phyloP scores from a whole-genome alignment of 2,888 invertebrate species.

The Hypomecis atomaria region DNA sequence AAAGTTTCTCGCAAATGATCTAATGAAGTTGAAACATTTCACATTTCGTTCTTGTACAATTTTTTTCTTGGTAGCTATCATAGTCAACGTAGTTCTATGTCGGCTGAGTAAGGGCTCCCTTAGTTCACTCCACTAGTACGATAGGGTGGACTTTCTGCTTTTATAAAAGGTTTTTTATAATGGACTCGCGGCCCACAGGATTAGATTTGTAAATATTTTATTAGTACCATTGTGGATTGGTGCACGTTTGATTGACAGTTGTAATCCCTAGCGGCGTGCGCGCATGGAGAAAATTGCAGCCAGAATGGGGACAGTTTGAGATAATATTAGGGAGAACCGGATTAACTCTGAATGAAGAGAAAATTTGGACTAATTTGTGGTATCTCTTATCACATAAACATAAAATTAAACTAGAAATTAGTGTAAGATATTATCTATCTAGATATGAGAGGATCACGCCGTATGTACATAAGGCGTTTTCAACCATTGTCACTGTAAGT shows the following conservation, averaged over 20 bases:
- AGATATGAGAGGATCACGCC: too few relatives aligned
- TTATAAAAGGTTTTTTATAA: constrained; percentile 73
- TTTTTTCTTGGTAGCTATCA: too few relatives aligned
- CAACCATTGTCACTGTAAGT: too few relatives aligned
- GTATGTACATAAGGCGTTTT: too few relatives aligned
- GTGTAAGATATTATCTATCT: too few relatives aligned
- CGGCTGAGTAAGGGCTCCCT: too few relatives aligned
- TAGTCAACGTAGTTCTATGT: too few relatives aligned
- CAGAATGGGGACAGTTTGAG: constrained; percentile 37
- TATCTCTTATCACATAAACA: neutral
- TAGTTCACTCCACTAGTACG: constrained; percentile 63
- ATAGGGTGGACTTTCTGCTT: constrained; percentile 64
- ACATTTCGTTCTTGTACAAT: too few relatives aligned
- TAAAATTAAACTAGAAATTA: too few relatives aligned
- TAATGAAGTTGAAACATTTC: too few relatives aligned
- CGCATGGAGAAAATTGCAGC: constrained; percentile 47
- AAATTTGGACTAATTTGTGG: constrained; percentile 24
- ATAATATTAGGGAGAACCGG: constrained; percentile 33
- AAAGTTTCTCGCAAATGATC: too few relatives aligned
- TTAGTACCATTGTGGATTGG: constrained; percentile 68
- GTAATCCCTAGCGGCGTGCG: constrained; percentile 59
- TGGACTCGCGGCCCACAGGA: constrained; percentile 76
- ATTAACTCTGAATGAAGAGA: constrained; percentile 12
- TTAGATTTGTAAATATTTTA: constrained; percentile 82
- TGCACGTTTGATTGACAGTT: constrained; percentile 76